Evolutionary conservation across 2,797 vertebrate species (phyloP).

Genomic region (Aplochiton taeniatus): DNA sequence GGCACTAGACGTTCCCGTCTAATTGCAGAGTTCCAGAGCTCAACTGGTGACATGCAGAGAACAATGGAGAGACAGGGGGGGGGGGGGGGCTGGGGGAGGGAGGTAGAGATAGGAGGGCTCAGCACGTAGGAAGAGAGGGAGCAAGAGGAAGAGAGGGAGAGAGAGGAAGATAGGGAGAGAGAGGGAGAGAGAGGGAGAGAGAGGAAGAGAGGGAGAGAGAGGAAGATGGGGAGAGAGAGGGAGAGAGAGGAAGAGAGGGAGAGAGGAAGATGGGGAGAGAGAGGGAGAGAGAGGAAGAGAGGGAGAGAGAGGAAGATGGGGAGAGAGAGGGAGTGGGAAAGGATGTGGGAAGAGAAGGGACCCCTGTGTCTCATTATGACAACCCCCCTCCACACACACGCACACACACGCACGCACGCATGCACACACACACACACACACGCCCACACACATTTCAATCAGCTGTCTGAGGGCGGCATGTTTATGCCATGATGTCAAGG

Average conservation of each 20-base stretch:
- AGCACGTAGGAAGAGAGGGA: neutral
- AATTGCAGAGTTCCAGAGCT: conserved; percentile 36
- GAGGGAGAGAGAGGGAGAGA: neutral
- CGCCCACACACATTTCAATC: conserved; percentile 53
- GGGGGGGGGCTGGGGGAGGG: neutral
- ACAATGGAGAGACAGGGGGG: conserved; percentile 22
- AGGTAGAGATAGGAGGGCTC: too few species aligned
- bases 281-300: conserved; percentile 11
- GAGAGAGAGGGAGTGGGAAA: neutral
- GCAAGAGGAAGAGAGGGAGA: neutral
- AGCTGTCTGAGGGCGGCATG: conserved; percentile 60
- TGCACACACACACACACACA: neutral
- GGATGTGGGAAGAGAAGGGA: conserved; percentile 50
- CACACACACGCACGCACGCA: too few species aligned
- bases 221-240: neutral
- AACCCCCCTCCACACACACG: conserved; percentile 31
- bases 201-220: neutral
- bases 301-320: conserved; percentile 3
- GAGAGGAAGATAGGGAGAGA: neutral
- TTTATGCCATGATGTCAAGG: conserved; percentile 62
- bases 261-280: conserved; percentile 4
- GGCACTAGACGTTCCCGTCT: conserved; percentile 20
- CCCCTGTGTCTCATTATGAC: conserved; percentile 67
- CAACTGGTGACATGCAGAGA: conserved; percentile 30
- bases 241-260: too few species aligned